Conservation (phyloP, 2,113 vertebrate genomes). For the Psettodes erumei region DNA sequence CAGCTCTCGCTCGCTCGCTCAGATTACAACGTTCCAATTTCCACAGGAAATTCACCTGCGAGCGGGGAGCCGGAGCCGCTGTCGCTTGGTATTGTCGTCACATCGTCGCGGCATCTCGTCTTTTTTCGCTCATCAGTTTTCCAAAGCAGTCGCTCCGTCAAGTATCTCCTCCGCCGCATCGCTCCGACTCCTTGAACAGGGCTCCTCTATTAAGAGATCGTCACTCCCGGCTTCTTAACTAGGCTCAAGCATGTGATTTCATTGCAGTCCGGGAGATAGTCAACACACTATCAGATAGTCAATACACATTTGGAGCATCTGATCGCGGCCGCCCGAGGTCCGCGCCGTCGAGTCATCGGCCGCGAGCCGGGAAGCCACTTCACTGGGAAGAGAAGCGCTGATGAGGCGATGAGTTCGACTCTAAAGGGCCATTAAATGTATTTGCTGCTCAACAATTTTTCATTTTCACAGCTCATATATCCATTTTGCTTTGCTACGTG, state of each 20-base stretch:
- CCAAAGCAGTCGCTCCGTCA: conserved; percentile 56
- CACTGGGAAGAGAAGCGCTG: not conserved
- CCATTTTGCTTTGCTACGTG: conserved; percentile 13
- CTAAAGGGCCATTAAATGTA: conserved; percentile 31
- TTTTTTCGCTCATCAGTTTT: conserved; percentile 69
- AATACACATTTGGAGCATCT: conserved; percentile 52
- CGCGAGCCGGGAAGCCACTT: not conserved
- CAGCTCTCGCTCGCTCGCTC: conserved; percentile 27
- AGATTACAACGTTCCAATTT: conserved; percentile 66
- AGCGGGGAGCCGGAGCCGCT: conserved; percentile 27
- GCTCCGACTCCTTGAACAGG: conserved; percentile 64
- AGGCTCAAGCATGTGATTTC: conserved; percentile 66
- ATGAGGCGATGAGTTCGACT: conserved; percentile 35
- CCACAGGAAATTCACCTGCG: conserved; percentile 34
- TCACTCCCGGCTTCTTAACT: conserved; percentile 68
- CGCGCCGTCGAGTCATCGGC: conserved; percentile 18
- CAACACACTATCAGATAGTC: conserved; percentile 59
- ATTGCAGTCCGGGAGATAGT: conserved; percentile 48
- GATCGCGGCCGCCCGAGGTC: conserved; percentile 37
- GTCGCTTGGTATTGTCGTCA: conserved; percentile 63
- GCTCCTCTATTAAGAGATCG: conserved; percentile 68
- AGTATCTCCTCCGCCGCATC: conserved; percentile 60
- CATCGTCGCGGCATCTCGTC: conserved; percentile 56
- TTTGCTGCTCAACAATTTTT: conserved; percentile 20
- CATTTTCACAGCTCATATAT: conserved; percentile 24